Conservation (phyloP, 2,113 vertebrate genomes). For the Fregata magnificens region DNA sequence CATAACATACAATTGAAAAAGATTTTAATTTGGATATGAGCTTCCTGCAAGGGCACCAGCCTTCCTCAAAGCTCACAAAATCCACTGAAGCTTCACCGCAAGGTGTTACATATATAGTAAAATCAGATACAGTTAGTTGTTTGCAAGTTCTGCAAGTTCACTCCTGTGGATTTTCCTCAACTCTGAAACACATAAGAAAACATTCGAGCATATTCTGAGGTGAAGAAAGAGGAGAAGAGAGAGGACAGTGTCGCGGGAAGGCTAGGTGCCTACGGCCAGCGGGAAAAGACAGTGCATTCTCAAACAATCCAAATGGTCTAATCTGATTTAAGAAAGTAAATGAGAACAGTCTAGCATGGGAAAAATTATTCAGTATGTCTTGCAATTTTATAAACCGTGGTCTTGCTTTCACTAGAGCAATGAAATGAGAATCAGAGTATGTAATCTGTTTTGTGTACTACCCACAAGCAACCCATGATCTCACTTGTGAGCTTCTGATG, state of each 20-base stretch:
- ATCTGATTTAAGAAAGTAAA: not conserved
- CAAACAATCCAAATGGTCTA: accelerated
- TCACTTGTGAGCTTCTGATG: not conserved
- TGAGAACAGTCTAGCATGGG: not conserved
- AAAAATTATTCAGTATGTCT: not conserved
- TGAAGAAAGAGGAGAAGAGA: not conserved
- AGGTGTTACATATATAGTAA: not conserved
- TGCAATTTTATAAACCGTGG: not conserved
- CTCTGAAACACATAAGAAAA: not conserved
- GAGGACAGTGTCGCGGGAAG: not conserved
- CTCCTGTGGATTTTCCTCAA: not conserved
- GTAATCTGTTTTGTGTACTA: not conserved
- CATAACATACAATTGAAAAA: not conserved
- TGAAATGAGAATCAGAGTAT: not conserved
- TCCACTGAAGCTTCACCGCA: not conserved
- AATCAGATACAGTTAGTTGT: not conserved
- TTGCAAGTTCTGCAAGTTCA: not conserved
- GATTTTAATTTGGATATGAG: not conserved
- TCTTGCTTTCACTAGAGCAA: not conserved
- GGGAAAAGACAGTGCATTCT: not conserved
- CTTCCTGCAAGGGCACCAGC: not conserved
- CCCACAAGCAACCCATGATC: not conserved
- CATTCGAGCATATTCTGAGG: not conserved
- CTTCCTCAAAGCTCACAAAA: not conserved
- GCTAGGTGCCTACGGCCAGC: not conserved